Evolutionary conservation across 2,797 vertebrate species (phyloP).

Genomic region (Cynodonichthys magdalenae): DNA sequence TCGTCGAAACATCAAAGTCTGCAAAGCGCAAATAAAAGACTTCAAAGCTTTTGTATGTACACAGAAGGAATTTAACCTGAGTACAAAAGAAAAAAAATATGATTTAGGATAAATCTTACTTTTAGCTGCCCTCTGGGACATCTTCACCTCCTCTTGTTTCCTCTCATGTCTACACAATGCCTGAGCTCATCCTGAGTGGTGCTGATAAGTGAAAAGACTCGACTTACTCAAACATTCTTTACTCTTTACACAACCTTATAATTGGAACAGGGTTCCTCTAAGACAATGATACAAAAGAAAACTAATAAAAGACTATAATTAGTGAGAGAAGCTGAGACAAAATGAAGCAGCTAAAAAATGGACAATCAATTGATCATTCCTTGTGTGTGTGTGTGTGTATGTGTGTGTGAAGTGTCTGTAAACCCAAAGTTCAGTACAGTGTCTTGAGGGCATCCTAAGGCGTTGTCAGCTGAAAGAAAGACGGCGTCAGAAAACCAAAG

Average conservation of each 20-base stretch:
- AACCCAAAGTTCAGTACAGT: no score
- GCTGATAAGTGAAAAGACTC: background rate
- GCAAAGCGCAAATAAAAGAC: background rate
- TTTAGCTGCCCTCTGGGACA: constrained; percentile 73
- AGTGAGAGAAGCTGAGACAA: no score
- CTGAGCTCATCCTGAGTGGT: constrained; percentile 50
- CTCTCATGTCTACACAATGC: constrained; percentile 58
- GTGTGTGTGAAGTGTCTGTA: no score
- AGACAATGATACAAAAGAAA: background rate
- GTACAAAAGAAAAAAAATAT: background rate
- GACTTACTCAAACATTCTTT: background rate
- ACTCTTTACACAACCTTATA: background rate
- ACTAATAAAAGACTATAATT: no score
- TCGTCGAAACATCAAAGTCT: no score
- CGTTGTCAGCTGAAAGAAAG: no score
- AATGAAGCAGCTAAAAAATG: no score
- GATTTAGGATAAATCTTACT: constrained; percentile 55
- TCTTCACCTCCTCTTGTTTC: constrained; percentile 69
- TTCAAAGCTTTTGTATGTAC: background rate
- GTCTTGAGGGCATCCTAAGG: no score
- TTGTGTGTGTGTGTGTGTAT: no score
- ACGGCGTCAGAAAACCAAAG: no score
- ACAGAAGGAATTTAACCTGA: background rate
- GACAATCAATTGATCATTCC: no score
- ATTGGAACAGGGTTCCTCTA: background rate